phyloP scores from a whole-genome alignment of 2,113 vertebrate genomes.

The Odocoileus hemionus region DNA sequence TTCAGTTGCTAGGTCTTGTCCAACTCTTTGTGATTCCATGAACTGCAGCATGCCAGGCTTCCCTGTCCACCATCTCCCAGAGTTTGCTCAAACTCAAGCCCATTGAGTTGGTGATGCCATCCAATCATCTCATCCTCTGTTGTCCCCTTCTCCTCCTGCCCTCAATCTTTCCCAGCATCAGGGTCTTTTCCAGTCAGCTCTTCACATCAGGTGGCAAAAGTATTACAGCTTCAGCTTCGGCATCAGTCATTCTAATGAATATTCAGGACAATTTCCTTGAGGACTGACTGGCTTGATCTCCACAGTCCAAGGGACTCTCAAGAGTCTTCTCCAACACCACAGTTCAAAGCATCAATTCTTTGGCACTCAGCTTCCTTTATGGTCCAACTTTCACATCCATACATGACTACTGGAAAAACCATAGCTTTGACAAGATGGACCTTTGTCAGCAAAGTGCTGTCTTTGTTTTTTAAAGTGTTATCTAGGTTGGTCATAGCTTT shows the following conservation, averaged over 20 bases:
- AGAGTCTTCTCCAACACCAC: not conserved
- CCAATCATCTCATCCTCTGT: not conserved
- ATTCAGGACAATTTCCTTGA: not conserved
- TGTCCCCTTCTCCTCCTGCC: not conserved
- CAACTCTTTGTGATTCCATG: not conserved
- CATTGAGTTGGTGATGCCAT: not conserved
- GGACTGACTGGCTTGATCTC: not conserved
- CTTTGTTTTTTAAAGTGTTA: not conserved
- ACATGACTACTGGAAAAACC: not conserved
- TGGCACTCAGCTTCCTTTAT: not conserved
- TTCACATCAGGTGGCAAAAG: not conserved
- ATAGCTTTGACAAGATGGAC: not conserved
- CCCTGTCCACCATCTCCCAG: not conserved
- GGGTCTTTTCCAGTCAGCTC: not conserved
- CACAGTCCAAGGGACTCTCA: not conserved
- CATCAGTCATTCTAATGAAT: not conserved
- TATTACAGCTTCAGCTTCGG: not conserved
- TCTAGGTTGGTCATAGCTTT: not conserved
- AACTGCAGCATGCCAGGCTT: not conserved
- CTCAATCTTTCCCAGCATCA: not conserved
- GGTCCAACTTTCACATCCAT: not conserved
- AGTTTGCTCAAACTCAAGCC: not conserved
- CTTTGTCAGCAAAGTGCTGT: not conserved
- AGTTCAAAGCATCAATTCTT: not conserved
- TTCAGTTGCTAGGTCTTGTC: not conserved